Conservation (phyloP, 1,140 invertebrate genomes). For the Adelges cooleyi region DNA sequence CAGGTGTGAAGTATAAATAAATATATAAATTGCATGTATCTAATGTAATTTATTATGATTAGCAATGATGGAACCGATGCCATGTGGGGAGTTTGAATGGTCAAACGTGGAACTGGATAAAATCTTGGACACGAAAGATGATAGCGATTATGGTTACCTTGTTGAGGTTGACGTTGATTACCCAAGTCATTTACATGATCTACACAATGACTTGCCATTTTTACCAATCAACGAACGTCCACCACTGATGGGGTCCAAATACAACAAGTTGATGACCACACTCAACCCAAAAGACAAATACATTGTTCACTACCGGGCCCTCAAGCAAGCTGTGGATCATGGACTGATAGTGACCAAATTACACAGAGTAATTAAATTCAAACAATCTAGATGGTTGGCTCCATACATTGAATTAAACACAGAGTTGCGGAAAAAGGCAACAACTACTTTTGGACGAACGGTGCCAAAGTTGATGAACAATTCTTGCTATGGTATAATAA, state of each 20-base stretch:
- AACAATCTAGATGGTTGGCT: slow-evolving; percentile 17
- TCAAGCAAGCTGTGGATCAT: slow-evolving; percentile 40
- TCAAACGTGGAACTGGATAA: not conserved
- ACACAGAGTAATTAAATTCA: slow-evolving; percentile 42
- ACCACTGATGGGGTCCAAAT: not conserved
- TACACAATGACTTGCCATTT: slow-evolving; percentile 39
- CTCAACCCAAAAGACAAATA: slow-evolving; percentile 39
- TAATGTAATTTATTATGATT: not conserved
- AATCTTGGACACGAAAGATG: not conserved
- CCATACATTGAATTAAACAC: slow-evolving; percentile 41
- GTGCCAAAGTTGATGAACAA: slow-evolving; percentile 42
- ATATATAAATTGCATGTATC: too few relatives aligned
- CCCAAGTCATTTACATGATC: slow-evolving; percentile 33
- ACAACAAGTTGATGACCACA: slow-evolving; percentile 35
- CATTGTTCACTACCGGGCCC: slow-evolving; percentile 42
- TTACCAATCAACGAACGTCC: slow-evolving; percentile 34
- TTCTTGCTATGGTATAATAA: slow-evolving; percentile 8
- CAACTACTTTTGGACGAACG: slow-evolving; percentile 39
- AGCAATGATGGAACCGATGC: not conserved
- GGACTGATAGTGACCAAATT: slow-evolving; percentile 42
- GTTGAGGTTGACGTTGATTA: slow-evolving; percentile 32
- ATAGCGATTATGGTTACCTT: slow-evolving; percentile 32
- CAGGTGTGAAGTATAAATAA: too few relatives aligned
- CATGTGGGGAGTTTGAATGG: not conserved
- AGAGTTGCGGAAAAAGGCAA: slow-evolving; percentile 36